Percentiles rank a stretch among this genome's conserved stretches.
Evolutionary conservation across 1,140 invertebrate species (phyloP).

Genomic region (Bombyx mori): DNA sequence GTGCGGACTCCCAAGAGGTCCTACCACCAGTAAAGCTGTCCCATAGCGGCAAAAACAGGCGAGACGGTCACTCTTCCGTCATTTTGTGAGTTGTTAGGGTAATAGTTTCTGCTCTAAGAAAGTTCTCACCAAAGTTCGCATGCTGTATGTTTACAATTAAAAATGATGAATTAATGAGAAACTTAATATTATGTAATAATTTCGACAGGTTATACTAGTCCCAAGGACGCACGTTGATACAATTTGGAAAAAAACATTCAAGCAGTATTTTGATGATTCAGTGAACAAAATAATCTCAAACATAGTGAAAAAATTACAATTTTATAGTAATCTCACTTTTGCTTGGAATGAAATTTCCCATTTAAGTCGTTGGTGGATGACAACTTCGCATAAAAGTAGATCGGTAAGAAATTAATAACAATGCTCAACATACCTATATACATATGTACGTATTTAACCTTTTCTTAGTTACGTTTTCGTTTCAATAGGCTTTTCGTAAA

Average conservation of each 20-base stretch:
- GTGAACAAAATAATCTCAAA: constrained; percentile 67
- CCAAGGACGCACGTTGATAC: constrained; percentile 39
- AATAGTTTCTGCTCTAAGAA: not conserved
- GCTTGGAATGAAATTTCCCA: constrained; percentile 95
- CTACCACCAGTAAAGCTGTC: too few relatives aligned
- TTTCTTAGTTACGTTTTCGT: not conserved
- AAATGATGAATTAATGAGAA: not conserved
- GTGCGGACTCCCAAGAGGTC: too few relatives aligned
- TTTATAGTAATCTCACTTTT: constrained; percentile 87
- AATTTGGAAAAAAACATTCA: constrained; percentile 47
- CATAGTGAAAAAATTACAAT: constrained; percentile 85
- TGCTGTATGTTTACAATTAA: too few relatives aligned
- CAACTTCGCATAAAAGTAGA: constrained; percentile 34
- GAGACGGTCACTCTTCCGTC: too few relatives aligned
- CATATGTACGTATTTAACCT: not conserved
- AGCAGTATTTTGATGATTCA: constrained; percentile 34
- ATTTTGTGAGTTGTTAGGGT: too few relatives aligned
- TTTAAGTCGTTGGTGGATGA: constrained; percentile 92
- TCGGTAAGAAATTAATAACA: constrained; percentile 23
- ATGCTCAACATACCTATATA: not conserved
- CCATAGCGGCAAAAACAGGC: too few relatives aligned
- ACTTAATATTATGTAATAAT: not conserved
- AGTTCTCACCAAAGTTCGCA: too few relatives aligned
- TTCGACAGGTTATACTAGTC: constrained; percentile 44
- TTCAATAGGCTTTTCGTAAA: constrained; percentile 66